A percentile compares a stretch with the other conserved stretches of the same genome.
These are phyloP conservation scores for Drosophila villosipedis DNA, from an alignment of 2,888 invertebrate genomes.

Conservation along the genomic window DNA sequence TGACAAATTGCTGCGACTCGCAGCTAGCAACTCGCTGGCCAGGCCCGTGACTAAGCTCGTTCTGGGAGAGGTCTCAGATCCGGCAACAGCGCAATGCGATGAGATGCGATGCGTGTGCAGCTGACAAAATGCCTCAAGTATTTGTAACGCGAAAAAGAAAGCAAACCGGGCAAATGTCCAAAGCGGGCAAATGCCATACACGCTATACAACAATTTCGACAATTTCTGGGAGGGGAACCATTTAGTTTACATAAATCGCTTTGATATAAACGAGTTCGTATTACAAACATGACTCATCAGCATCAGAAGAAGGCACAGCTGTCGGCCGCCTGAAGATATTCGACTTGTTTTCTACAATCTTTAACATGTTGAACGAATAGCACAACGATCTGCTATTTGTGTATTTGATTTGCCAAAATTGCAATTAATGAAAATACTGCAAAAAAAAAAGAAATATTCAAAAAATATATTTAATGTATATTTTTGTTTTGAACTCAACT, in stretches of 20 bases:
- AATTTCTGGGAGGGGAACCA: constrained; percentile 57
- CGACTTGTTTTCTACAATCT: constrained; percentile 47
- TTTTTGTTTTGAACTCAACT: not conserved
- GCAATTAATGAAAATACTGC: constrained; percentile 24
- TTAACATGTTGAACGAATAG: constrained; percentile 25
- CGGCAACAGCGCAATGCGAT: constrained; percentile 31
- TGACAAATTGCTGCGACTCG: constrained; percentile 69
- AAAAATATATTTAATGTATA: not conserved
- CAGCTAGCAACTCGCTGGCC: constrained; percentile 5
- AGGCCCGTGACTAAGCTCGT: constrained; percentile 70
- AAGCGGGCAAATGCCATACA: constrained; percentile 50
- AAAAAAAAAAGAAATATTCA: not conserved
- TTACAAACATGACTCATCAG: constrained; percentile 68
- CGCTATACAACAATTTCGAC: constrained; percentile 79
- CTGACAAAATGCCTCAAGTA: constrained; percentile 72
- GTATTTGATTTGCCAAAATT: constrained; percentile 39
- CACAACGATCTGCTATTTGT: constrained; percentile 11
- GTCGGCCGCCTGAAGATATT: constrained; percentile 38
- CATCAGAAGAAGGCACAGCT: constrained; percentile 37
- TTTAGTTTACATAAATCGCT: constrained; percentile 46
- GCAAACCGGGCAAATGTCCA: constrained; percentile 27
- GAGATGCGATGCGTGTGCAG: constrained; percentile 53
- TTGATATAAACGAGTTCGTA: constrained; percentile 68
- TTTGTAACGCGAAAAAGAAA: constrained; percentile 67
- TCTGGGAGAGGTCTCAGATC: constrained; percentile 51